Base-by-base conservation (phyloP, 2,797 vertebrate species). In the Hafferia zeledoni region DNA sequence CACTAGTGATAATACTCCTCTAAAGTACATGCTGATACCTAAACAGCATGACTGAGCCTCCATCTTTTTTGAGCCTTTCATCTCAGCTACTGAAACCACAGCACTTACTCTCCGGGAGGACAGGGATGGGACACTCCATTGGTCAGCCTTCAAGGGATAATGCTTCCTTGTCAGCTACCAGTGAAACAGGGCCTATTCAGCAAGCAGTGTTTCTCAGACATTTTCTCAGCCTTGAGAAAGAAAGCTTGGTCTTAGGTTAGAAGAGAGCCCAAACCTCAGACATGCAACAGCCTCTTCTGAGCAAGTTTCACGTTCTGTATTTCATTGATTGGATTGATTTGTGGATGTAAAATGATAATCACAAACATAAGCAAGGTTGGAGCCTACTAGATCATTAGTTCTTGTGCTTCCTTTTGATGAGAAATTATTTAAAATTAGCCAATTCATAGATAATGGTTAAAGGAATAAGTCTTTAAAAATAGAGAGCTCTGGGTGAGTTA, bases 171-270 rank as follows among this genome's bases (percentile, higher is more conserved):
- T 50, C n/a, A 33, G 7, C 9, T 13, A 6, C 4, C 14, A 30
- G 12, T n/a, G 31, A 52, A 50, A 47, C 0, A 7, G 12, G 8
- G 11, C n/a, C 37, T 11, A 6, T 3, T 31, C 27, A 13, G 14
- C 4, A 5, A 83, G 71, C 39, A 72, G 55, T 6, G 18, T 23
- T 82, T 28, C 52, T 63, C 30, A 55, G 35, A 19, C 18, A 31
- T 35, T 60, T 60, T 19, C 41, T 55, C 30, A 75, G 61, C 20
- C 49, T 47, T 46, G 19, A 72, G 43, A 49, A 70, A 60, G 22
- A 2, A 13, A 27, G 14, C 23, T 87, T 4, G 1, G 5, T 43
- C 37, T 27, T 28, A 15, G 0, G 3, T 50, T 43, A 35, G 14
- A 87, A 13, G 5, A 61, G 15, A 74, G 35, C 57, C 33, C 46